A percentile compares a stretch with the other conserved stretches of the same genome.
phyloP scores from a whole-genome alignment of 2,113 vertebrate genomes.

The Thinocorus orbignyianus region DNA sequence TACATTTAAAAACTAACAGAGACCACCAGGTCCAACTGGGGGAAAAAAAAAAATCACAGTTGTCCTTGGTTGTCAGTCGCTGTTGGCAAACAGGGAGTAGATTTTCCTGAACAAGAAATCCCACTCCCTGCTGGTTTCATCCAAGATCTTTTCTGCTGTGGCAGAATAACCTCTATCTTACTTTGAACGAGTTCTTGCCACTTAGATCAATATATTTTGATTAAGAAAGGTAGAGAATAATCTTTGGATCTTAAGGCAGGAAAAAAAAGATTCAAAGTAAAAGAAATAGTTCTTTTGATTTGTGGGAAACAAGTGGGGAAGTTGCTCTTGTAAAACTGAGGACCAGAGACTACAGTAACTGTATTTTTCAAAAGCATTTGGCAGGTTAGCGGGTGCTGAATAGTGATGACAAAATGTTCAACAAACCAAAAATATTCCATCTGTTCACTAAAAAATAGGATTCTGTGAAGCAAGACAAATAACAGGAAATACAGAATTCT shows the following conservation, averaged over 20 bases:
- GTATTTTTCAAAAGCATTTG: slow-evolving; percentile 55
- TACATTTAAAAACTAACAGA: background rate
- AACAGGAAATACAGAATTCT: slow-evolving; percentile 18
- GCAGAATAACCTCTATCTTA: background rate
- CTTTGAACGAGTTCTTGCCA: background rate
- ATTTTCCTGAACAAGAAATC: background rate
- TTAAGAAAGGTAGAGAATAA: background rate
- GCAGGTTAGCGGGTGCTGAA: slow-evolving; percentile 60
- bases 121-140: background rate
- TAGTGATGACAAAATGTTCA: slow-evolving; percentile 62
- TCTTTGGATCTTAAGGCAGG: background rate
- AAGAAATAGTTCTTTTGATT: background rate
- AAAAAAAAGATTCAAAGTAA: background rate
- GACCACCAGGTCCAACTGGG: background rate
- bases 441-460: slow-evolving; percentile 35
- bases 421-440: slow-evolving; percentile 64
- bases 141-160: background rate
- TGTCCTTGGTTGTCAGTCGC: background rate
- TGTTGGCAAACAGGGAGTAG: background rate
- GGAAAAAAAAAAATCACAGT: background rate
- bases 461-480: slow-evolving; percentile 32
- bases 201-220: background rate
- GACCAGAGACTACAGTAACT: background rate
- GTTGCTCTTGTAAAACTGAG: background rate
- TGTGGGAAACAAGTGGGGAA: background rate